These are phyloP conservation scores for Tinamus major DNA, from an alignment of 2,797 vertebrate genomes.

Conservation along the genomic window DNA sequence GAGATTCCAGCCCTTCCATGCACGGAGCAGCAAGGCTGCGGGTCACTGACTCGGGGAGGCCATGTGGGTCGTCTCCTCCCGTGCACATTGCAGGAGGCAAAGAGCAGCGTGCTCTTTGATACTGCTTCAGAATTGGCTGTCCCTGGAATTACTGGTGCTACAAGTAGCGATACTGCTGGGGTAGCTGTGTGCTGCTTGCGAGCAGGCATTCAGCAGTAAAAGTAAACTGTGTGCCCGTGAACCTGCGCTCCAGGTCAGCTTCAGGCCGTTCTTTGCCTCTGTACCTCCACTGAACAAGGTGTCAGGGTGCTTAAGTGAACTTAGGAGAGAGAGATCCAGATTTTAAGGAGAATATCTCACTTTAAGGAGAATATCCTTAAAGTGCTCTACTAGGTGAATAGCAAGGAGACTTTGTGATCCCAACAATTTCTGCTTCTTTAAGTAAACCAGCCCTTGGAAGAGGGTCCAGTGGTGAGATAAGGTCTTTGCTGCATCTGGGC, in stretches of 20 bases:
- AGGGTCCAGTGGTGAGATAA: background rate
- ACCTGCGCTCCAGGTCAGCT: rapidly evolving
- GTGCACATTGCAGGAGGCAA: background rate
- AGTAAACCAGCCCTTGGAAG: background rate
- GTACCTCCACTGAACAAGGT: background rate
- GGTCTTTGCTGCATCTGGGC: background rate
- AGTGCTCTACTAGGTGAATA: background rate
- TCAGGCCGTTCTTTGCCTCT: background rate
- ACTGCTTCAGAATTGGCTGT: background rate
- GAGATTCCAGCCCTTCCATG: background rate
- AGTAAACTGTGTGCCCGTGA: background rate
- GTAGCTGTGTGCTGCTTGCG: background rate
- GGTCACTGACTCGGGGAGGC: background rate
- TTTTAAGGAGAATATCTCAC: background rate
- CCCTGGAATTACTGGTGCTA: background rate
- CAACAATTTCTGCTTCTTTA: background rate
- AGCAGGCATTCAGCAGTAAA: background rate
- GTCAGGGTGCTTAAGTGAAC: background rate
- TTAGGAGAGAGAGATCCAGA: background rate
- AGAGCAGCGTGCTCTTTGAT: background rate
- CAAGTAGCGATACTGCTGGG: background rate
- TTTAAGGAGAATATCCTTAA: background rate
- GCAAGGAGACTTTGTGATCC: background rate
- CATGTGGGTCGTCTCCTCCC: background rate
- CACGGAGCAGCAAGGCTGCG: background rate